Percentiles rank a stretch among this genome's conserved stretches.
These are phyloP conservation scores for Hirtodrosophila trivittata DNA, from an alignment of 2,888 invertebrate genomes.

Conservation along the genomic window DNA sequence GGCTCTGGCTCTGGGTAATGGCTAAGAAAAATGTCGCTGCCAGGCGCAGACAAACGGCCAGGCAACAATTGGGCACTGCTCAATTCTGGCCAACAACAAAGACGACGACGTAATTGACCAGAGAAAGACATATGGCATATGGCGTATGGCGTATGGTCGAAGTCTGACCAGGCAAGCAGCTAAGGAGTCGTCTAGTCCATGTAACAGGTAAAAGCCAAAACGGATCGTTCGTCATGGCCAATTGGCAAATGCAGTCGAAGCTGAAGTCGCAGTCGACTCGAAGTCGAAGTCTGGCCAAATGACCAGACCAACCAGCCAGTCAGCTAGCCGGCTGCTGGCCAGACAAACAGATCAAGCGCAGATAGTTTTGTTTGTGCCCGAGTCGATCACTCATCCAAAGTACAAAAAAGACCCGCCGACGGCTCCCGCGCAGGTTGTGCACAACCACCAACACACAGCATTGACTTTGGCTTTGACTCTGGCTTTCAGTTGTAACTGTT, in stretches of 20 bases:
- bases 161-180: too few species aligned
- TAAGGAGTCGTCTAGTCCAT: too few species aligned
- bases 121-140: slow-evolving; percentile 64
- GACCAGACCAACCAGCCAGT: slow-evolving; percentile 35
- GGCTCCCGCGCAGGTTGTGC: slow-evolving; percentile 68
- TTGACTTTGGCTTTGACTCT: slow-evolving; percentile 8
- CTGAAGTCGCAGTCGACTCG: slow-evolving; percentile 13
- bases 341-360: slow-evolving; percentile 70
- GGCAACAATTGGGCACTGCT: slow-evolving; percentile 47
- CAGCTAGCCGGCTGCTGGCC: slow-evolving; percentile 19
- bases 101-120: slow-evolving; percentile 75
- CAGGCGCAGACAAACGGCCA: slow-evolving; percentile 66
- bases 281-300: slow-evolving; percentile 40
- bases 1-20: slow-evolving; percentile 57
- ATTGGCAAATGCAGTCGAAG: slow-evolving; percentile 59
- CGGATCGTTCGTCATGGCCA: slow-evolving; percentile 78
- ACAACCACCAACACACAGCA: slow-evolving; percentile 24
- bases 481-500: slow-evolving; percentile 1
- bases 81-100: slow-evolving; percentile 61
- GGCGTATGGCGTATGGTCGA: background rate
- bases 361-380: slow-evolving; percentile 77
- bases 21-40: slow-evolving; percentile 73
- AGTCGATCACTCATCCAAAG: slow-evolving; percentile 77
- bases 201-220: slow-evolving; percentile 74
- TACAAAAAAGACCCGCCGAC: slow-evolving; percentile 57